phyloP scores from a whole-genome alignment of 2,113 vertebrate genomes.

The Marcusenius ussheri region DNA sequence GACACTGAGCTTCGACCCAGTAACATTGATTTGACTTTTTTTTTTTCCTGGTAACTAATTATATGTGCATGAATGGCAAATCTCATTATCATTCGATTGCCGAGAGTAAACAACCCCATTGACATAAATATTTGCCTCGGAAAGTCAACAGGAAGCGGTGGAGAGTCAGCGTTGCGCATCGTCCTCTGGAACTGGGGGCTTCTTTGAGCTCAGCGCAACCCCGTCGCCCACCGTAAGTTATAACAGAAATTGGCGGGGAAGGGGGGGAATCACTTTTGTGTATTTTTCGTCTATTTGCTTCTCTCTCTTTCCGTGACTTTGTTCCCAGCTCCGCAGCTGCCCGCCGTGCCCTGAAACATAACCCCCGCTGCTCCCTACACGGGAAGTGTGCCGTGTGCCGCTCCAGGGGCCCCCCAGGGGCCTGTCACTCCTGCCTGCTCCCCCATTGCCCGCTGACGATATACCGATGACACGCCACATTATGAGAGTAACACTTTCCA shows the following conservation, averaged over 20 bases:
- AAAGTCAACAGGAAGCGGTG: slow-evolving; percentile 1
- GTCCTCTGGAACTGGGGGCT: neutral
- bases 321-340: neutral
- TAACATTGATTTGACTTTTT: slow-evolving; percentile 5
- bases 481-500: neutral
- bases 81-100: slow-evolving; percentile 18
- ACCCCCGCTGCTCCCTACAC: neutral
- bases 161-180: neutral
- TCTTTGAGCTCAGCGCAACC: neutral
- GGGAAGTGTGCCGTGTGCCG: neutral
- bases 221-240: neutral
- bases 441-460: neutral
- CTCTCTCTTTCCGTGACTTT: neutral
- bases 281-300: too few species aligned
- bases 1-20: neutral
- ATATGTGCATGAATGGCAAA: slow-evolving; percentile 13
- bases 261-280: neutral
- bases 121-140: slow-evolving; percentile 13
- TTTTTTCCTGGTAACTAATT: slow-evolving; percentile 10
- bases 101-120: slow-evolving; percentile 14
- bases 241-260: neutral
- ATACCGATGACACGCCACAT: neutral
- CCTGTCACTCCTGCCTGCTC: neutral
- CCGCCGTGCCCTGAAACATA: too few species aligned
- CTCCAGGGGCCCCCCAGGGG: neutral